Base-by-base conservation (phyloP, 2,888 invertebrate genomes). In the Bimastos eiseni region DNA sequence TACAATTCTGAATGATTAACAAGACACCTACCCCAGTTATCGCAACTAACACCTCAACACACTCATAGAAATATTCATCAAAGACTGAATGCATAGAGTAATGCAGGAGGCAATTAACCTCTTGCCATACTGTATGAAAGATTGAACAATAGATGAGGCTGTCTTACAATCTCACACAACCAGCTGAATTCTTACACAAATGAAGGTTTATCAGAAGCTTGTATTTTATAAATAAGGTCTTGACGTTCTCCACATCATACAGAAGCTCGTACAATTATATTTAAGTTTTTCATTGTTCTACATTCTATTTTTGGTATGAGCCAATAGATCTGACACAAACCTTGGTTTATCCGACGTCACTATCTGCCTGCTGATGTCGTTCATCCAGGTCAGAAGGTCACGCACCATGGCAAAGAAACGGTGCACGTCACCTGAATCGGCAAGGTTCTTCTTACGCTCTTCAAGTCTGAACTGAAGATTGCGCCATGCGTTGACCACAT, bases 321-420 rank as follows among this genome's bases (percentile, higher is more conserved):
- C 30, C 36, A 38, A 89, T 13, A 6, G 70, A 70, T n/a, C n/a
- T n/a, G 70, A 70, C 1, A 30, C 91, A 88, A 93, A 97, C 97
- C 98, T 97, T 86, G 99, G 99, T 95, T 99, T 98, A 95, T 99
- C 99, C 34, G 98, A 98, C 88, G 98, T 98, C 95, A 98, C 99
- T 99, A 99, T 99, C 96, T 99, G 99, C 83, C 99, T 96, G 89
- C 98, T 97, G 89, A 99, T 98, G 95, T 99, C 99, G 95, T 99
- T 99, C 98, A 99, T 99, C 99, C 99, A 99, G 93, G 99, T 96
- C 96, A 98, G 97, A 91, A 99, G 96, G 91, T 98, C 99, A 93
- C 99, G 96, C 37, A 99, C 98, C 97, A 99, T 97, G 95, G 97
- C 98, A 95, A 99, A 98, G 97, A 99, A 99, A 94, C 97, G 88